Percentiles rank a stretch among this genome's conserved stretches.
These are phyloP conservation scores for Drosophila borealis DNA, from an alignment of 2,888 invertebrate genomes.

Conservation along the genomic window DNA sequence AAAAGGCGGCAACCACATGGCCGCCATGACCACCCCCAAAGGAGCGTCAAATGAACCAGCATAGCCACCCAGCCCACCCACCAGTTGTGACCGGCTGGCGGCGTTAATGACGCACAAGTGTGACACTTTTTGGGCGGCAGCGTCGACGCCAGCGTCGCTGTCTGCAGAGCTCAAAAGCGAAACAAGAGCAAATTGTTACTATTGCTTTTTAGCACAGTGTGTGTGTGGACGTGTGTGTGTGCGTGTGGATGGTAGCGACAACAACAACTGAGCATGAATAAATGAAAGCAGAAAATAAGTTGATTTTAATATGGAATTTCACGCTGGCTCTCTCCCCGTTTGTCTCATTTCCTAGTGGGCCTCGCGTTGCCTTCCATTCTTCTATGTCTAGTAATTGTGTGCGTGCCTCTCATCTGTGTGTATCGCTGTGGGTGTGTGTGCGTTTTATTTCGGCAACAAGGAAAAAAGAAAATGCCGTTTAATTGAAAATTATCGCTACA, in stretches of 20 bases:
- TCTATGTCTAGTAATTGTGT: constrained; percentile 23
- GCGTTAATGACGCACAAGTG: constrained; percentile 83
- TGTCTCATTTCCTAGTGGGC: constrained; percentile 36
- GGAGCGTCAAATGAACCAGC: constrained; percentile 47
- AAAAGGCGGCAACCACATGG: constrained; percentile 57
- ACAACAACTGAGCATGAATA: constrained; percentile 73
- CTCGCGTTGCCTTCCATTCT: constrained; percentile 23
- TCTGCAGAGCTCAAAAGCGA: constrained; percentile 54
- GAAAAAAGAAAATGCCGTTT: constrained; percentile 69
- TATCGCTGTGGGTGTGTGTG: constrained; percentile 13
- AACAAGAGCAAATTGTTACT: constrained; percentile 73
- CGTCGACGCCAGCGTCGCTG: constrained; percentile 16
- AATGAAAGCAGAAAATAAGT: constrained; percentile 81
- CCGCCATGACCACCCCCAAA: constrained; percentile 58
- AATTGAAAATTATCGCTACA: constrained; percentile 85
- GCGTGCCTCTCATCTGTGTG: constrained; percentile 1
- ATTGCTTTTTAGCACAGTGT: constrained; percentile 57
- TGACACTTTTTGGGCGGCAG: constrained; percentile 72
- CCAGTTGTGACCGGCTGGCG: constrained; percentile 78
- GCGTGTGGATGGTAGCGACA: constrained; percentile 34
- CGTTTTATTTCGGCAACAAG: constrained; percentile 50
- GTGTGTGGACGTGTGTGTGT: constrained; percentile 29
- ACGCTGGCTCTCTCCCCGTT: constrained; percentile 59
- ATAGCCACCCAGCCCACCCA: constrained; percentile 53
- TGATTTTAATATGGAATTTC: constrained; percentile 81